Base-by-base conservation (phyloP, 2,888 invertebrate species). In the Tineola bisselliella region DNA sequence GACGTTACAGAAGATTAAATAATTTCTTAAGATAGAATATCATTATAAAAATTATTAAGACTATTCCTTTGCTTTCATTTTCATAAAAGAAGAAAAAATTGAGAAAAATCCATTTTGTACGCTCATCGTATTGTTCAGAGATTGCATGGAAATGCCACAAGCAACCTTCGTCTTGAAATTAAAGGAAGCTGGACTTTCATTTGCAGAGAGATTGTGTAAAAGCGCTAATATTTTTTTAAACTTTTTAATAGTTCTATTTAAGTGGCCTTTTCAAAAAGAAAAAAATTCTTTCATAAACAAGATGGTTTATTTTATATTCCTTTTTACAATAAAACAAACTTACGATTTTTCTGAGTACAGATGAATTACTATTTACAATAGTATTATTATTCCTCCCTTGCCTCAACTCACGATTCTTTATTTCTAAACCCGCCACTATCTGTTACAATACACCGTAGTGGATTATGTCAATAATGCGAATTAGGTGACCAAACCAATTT, bases 141-240 rank as follows among this genome's bases (percentile, higher is more conserved):
- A 58, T 58, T 58, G 58, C 58, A 58, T 10, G 33, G 58, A 58
- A 25, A 13, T 15, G 58, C 33, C 58, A 58, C 33, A 15, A 58
- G 17, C 33, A 33, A 58, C 33, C 58, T 13, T 8, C 19, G 58
- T 25, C 13, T 25, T 10, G 31, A 31, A 58, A 58, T 33, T 58
- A 58, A 58, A 58, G 33, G 33, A 58, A 58, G 38, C 38, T n/a
- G 38, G 38, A 38, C 38, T 38, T 52, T 52, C 17, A 52, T 52
- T 52, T 52, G 52, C 17, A 17, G 17, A 13, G 18, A 52, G 15
- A 52, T 17, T 25, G 25, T 17, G 10, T 17, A 52, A 52, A 52
- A 44, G 6, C 12, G 13, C 44, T 44, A 44, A 44, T 44, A 44
- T 10, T 52, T 13, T 52, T 17, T 4, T 52, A 2, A 52, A 5